phyloP scores from a whole-genome alignment of 2,113 vertebrate genomes.

The Hyperoodon ampullatus region DNA sequence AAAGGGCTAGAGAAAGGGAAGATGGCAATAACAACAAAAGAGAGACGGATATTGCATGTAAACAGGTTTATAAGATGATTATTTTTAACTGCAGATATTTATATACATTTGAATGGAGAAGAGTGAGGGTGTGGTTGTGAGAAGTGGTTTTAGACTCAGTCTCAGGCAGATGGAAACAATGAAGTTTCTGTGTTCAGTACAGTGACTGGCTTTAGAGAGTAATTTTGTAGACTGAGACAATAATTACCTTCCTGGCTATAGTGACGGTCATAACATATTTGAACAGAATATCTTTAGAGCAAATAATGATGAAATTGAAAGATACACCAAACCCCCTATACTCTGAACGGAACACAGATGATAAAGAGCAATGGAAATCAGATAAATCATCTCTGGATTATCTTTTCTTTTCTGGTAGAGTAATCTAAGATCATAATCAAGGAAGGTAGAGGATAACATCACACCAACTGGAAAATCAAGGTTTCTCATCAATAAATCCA shows the following conservation, averaged over 20 bases:
- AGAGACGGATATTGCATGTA: background rate
- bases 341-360: background rate
- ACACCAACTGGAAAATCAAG: background rate
- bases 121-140: background rate
- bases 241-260: background rate
- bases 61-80: background rate
- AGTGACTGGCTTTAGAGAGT: background rate
- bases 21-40: background rate
- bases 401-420: background rate
- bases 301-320: constrained; percentile 37
- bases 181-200: background rate
- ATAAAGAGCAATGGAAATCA: background rate
- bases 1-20: background rate
- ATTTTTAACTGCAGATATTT: background rate
- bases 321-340: background rate
- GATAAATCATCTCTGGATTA: background rate
- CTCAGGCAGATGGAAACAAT: background rate
- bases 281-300: background rate
- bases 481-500: background rate
- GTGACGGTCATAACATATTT: background rate
- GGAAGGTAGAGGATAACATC: background rate
- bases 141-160: background rate
- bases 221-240: background rate
- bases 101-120: background rate
- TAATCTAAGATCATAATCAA: constrained; percentile 9